These are phyloP conservation scores for Habrosyne pyritoides DNA, from an alignment of 2,888 invertebrate species.

Conservation along the genomic window DNA sequence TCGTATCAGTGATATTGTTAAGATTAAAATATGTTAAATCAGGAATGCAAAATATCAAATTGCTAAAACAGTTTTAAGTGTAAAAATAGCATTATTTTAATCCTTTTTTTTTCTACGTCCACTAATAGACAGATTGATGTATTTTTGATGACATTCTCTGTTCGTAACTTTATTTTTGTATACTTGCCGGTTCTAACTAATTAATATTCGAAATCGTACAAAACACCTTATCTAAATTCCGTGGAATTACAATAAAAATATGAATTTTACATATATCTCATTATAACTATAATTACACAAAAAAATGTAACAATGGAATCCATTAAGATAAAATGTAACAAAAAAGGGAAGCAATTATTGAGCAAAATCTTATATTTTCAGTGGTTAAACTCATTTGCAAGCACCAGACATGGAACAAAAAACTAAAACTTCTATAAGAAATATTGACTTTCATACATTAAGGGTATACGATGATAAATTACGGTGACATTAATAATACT, in stretches of 20 bases:
- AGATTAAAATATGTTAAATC: slow-evolving; percentile 5
- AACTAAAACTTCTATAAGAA: slow-evolving; percentile 26
- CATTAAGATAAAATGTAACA: slow-evolving; percentile 26
- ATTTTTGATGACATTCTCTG: background rate
- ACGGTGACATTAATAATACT: slow-evolving; percentile 31
- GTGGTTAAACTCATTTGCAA: slow-evolving; percentile 47
- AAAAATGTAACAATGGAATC: slow-evolving; percentile 42
- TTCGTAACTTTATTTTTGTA: background rate
- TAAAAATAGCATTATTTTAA: background rate
- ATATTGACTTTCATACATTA: slow-evolving; percentile 38
- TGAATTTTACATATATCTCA: slow-evolving; percentile 46
- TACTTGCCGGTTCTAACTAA: background rate
- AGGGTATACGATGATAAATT: slow-evolving; percentile 43
- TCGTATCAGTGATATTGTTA: slow-evolving; percentile 9
- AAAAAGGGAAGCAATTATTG: slow-evolving; percentile 51
- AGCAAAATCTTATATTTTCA: slow-evolving; percentile 52
- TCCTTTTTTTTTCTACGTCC: background rate
- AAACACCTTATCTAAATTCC: background rate
- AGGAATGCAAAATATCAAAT: slow-evolving; percentile 4
- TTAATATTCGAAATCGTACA: background rate
- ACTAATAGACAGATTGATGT: background rate
- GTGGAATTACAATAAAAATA: slow-evolving; percentile 23
- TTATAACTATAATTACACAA: slow-evolving; percentile 49
- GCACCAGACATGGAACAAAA: slow-evolving; percentile 36
- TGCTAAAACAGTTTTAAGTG: background rate